These are phyloP conservation scores for Heterodera filipjevi DNA, from an alignment of 2,888 invertebrate genomes.

Conservation along the genomic window DNA sequence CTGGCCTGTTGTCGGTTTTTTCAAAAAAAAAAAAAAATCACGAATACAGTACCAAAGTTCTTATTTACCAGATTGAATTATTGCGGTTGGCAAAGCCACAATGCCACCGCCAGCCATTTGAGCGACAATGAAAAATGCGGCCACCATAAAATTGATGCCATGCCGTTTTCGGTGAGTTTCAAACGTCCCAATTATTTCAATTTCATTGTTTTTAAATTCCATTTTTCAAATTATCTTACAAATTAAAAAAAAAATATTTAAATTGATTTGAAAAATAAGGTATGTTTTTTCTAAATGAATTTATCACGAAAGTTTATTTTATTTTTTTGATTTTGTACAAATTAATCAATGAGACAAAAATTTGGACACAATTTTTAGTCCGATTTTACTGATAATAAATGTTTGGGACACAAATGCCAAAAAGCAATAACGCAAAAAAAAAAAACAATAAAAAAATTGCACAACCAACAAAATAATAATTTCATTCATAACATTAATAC, in stretches of 20 bases:
- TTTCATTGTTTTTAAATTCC: neutral
- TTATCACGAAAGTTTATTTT: too few relatives aligned
- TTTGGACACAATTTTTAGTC: neutral
- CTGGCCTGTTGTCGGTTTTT: too few relatives aligned
- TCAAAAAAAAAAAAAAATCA: too few relatives aligned
- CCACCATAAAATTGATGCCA: conserved; percentile 37
- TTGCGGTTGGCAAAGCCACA: conserved; percentile 55
- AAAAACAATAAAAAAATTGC: too few relatives aligned
- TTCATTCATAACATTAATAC: too few relatives aligned
- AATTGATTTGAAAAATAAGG: neutral
- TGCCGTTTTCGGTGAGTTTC: conserved; percentile 7
- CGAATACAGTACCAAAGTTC: neutral
- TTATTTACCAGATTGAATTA: conserved; percentile 54
- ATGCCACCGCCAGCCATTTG: conserved; percentile 60
- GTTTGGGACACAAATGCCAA: too few relatives aligned
- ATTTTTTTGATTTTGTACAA: too few relatives aligned
- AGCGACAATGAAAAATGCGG: conserved; percentile 60
- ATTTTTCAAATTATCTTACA: neutral
- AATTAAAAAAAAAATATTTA: neutral
- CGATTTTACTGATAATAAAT: too few relatives aligned
- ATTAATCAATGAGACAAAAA: neutral
- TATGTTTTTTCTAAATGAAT: too few relatives aligned
- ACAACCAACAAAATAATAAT: too few relatives aligned
- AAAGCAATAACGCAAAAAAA: too few relatives aligned
- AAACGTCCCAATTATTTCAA: neutral